These are phyloP conservation scores for Venustaconcha ellipsiformis DNA, from an alignment of 1,140 invertebrate genomes.

Conservation along the genomic window DNA sequence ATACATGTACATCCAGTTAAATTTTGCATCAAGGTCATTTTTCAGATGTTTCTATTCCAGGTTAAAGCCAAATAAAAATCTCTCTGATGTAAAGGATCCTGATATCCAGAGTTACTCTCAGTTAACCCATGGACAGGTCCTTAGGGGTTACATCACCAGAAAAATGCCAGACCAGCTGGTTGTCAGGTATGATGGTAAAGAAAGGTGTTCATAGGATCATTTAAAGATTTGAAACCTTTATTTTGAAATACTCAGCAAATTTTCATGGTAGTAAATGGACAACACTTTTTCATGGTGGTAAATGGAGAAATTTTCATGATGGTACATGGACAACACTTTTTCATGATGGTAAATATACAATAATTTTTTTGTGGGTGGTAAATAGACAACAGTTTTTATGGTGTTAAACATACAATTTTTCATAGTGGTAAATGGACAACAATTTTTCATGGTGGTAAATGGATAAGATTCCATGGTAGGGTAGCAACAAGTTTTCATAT, in stretches of 20 bases:
- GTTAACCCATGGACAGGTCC: slow-evolving; percentile 22
- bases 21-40: too few relatives aligned
- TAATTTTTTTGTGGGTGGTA: background rate
- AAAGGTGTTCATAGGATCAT: background rate
- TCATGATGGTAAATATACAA: too few relatives aligned
- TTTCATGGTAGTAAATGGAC: background rate
- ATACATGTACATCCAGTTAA: too few relatives aligned
- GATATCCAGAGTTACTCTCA: slow-evolving; percentile 25
- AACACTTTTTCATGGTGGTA: background rate
- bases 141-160: slow-evolving; percentile 36
- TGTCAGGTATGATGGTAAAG: slow-evolving; percentile 36
- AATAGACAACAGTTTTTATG: slow-evolving; percentile 5
- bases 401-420: too few relatives aligned
- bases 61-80: too few relatives aligned
- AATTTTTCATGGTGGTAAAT: too few relatives aligned
- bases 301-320: background rate
- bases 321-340: slow-evolving; percentile 1
- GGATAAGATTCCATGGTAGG: too few relatives aligned
- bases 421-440: too few relatives aligned
- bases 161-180: slow-evolving; percentile 7
- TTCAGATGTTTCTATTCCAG: too few relatives aligned
- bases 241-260: background rate
- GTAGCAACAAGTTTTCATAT: too few relatives aligned
- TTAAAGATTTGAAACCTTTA: too few relatives aligned
- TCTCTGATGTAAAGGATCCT: slow-evolving; percentile 9